A percentile compares a stretch with the other conserved stretches of the same genome.
Evolutionary conservation across 2,797 vertebrate species (phyloP).

Genomic region (Scarus forsteni): DNA sequence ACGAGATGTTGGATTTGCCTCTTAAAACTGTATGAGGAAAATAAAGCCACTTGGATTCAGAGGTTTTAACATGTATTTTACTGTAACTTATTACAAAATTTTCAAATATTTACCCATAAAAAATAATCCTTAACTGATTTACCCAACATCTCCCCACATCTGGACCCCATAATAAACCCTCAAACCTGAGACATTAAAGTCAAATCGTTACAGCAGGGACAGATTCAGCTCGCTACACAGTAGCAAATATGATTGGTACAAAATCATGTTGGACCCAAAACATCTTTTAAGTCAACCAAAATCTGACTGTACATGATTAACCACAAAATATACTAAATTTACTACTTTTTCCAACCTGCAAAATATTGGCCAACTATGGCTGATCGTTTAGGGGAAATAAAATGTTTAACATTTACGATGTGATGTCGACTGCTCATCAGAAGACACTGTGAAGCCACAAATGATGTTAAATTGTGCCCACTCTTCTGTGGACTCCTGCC

Average conservation of each 20-base stretch:
- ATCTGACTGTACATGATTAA: conserved; percentile 72
- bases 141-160: conserved; percentile 86
- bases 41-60: conserved; percentile 50
- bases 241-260: conserved; percentile 85
- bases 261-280: conserved; percentile 64
- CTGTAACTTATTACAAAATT: conserved; percentile 93
- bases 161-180: conserved; percentile 82
- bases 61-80: conserved; percentile 84
- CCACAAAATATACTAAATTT: conserved; percentile 78
- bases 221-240: conserved; percentile 87
- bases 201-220: conserved; percentile 85
- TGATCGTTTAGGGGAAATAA: conserved; percentile 75
- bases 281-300: conserved; percentile 76
- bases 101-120: conserved; percentile 92
- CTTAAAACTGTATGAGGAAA: conserved; percentile 13
- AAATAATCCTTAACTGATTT: conserved; percentile 88
- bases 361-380: conserved; percentile 76
- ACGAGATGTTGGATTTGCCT: too few relatives aligned
- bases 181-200: conserved; percentile 88
- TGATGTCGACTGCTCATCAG: conserved; percentile 68
- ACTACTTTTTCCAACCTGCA: conserved; percentile 75
- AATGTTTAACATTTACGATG: conserved; percentile 85
- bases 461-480: conserved; percentile 41
- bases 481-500: conserved; percentile 27
- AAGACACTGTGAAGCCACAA: conserved; percentile 70